phyloP scores from a whole-genome alignment of 2,113 vertebrate species.

The Cygnus buccinator region DNA sequence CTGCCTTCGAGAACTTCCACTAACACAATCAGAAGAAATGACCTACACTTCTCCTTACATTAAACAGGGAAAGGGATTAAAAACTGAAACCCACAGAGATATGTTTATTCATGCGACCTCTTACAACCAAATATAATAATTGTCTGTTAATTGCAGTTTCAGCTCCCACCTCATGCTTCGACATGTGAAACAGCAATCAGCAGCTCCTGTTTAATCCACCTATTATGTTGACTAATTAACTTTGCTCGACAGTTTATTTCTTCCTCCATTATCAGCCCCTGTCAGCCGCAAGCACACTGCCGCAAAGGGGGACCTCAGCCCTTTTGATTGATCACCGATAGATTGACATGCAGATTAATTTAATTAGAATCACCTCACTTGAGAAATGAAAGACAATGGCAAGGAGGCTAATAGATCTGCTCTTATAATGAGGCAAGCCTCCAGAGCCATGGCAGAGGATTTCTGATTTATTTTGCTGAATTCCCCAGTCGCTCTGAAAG shows the following conservation, averaged over 20 bases:
- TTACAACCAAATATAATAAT: conserved; percentile 90
- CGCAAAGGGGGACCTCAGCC: conserved; percentile 77
- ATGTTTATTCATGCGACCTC: conserved; percentile 86
- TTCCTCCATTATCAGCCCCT: conserved; percentile 88
- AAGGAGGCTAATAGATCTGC: conserved; percentile 86
- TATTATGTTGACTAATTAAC: conserved; percentile 92
- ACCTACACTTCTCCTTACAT: conserved; percentile 84
- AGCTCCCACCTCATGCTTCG: conserved; percentile 80
- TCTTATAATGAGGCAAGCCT: conserved; percentile 82
- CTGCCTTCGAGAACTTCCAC: conserved; percentile 66
- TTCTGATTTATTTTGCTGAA: conserved; percentile 85
- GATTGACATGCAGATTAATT: conserved; percentile 93
- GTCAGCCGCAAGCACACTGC: conserved; percentile 82
- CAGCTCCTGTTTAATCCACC: conserved; percentile 85
- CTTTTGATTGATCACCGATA: conserved; percentile 90
- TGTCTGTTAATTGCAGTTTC: conserved; percentile 86
- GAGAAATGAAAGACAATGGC: conserved; percentile 89
- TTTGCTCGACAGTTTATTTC: conserved; percentile 86
- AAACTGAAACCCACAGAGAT: conserved; percentile 80
- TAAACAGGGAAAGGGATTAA: conserved; percentile 77
- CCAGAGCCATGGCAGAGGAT: conserved; percentile 78
- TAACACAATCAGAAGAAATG: conserved; percentile 79
- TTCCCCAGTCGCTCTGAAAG: conserved; percentile 80
- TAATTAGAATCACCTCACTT: conserved; percentile 92
- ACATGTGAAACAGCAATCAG: conserved; percentile 84